phyloP scores from a whole-genome alignment of 1,140 invertebrate genomes.

The Temnothorax nylanderi region DNA sequence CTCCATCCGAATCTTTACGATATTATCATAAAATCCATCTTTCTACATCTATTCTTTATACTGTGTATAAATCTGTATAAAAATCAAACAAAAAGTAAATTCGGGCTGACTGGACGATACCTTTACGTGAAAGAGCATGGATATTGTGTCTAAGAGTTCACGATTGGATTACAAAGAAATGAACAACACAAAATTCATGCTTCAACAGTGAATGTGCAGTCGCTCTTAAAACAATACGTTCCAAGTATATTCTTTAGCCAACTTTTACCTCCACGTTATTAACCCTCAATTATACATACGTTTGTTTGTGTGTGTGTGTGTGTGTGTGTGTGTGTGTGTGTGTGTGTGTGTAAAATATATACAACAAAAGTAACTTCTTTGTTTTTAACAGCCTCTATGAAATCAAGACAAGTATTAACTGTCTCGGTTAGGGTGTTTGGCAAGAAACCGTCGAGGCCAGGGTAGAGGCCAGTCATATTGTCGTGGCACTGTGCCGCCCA shows the following conservation, averaged over 20 bases:
- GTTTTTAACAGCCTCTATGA: conserved; percentile 75
- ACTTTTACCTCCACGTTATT: conserved; percentile 60
- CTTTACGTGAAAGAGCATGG: conserved; percentile 57
- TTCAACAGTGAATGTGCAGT: conserved; percentile 11
- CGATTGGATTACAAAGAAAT: conserved; percentile 52
- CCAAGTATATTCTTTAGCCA: conserved; percentile 52
- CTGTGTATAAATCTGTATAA: conserved; percentile 78
- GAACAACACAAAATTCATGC: conserved; percentile 58
- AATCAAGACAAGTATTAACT: conserved; percentile 85
- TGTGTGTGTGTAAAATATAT: conserved; percentile 47
- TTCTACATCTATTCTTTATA: conserved; percentile 62
- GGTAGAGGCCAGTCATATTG: conserved; percentile 95
- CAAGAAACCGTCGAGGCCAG: conserved; percentile 90
- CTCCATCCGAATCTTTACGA: conserved; percentile 49
- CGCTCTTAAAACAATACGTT: conserved; percentile 40
- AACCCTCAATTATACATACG: conserved; percentile 42
- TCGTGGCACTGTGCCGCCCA: conserved; percentile 91
- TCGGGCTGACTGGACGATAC: conserved; percentile 66
- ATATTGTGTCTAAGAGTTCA: conserved; percentile 50
- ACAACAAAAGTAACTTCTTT: conserved; percentile 70
- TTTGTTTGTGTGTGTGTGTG: conserved; percentile 32
- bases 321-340: conserved; percentile 24
- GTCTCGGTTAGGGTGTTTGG: conserved; percentile 88
- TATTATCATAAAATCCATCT: conserved; percentile 45
- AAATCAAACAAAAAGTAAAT: conserved; percentile 77